phyloP scores from a whole-genome alignment of 2,797 vertebrate genomes.

The Rhodeus uyekii region DNA sequence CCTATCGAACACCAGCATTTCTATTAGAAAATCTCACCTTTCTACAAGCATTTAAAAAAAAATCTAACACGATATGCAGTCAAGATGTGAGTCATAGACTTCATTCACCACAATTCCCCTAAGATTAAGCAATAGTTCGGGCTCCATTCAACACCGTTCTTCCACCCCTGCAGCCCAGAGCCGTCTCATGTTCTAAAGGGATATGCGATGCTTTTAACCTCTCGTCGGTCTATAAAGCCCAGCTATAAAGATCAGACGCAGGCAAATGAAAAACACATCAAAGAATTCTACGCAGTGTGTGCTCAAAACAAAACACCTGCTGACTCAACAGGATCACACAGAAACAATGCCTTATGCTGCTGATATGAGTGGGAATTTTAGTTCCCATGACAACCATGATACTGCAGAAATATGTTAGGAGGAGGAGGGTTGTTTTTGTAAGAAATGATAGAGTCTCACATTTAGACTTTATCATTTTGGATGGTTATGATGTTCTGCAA shows the following conservation, averaged over 20 bases:
- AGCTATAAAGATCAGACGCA: background rate
- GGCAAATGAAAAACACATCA: background rate
- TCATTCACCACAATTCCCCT: background rate
- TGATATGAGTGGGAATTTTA: background rate
- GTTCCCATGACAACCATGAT: background rate
- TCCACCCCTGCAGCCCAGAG: background rate
- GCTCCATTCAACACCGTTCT: constrained; percentile 11
- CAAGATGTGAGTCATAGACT: background rate
- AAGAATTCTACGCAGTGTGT: background rate
- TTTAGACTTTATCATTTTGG: constrained; percentile 7
- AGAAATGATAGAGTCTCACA: background rate
- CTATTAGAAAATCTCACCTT: background rate
- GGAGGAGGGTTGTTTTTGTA: background rate
- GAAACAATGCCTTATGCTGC: background rate
- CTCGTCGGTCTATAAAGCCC: background rate
- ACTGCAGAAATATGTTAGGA: background rate
- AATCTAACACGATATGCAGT: too few species aligned
- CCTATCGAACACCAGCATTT: background rate
- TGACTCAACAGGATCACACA: constrained; percentile 4
- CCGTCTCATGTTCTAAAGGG: background rate
- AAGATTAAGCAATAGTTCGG: background rate
- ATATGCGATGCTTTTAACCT: constrained; percentile 19
- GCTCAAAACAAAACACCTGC: background rate
- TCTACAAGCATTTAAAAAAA: background rate
- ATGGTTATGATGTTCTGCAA: background rate